These are phyloP conservation scores for Papilio protenor DNA, from an alignment of 2,888 invertebrate genomes.

Conservation along the genomic window DNA sequence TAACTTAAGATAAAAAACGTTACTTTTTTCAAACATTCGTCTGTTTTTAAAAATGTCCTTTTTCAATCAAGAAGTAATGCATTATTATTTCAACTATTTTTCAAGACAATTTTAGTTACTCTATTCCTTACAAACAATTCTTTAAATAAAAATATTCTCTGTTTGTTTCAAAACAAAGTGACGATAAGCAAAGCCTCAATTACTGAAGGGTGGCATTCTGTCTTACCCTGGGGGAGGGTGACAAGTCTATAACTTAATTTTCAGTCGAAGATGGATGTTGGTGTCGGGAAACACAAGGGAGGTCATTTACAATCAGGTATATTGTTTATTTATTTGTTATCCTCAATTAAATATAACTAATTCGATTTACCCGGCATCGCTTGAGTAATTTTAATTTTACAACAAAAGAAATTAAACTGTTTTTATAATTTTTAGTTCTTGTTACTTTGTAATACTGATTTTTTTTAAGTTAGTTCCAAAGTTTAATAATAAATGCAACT, in stretches of 20 bases:
- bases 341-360: not conserved
- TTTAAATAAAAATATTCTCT: not conserved
- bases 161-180: constrained; percentile 8
- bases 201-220: constrained; percentile 12
- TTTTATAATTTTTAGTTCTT: too few relatives aligned
- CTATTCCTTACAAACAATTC: not conserved
- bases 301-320: constrained; percentile 13
- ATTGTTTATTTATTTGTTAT: not conserved
- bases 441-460: too few relatives aligned
- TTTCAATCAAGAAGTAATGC: too few relatives aligned
- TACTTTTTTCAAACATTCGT: too few relatives aligned
- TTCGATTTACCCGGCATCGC: not conserved
- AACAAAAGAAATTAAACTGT: not conserved
- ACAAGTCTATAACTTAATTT: constrained; percentile 23
- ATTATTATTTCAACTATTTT: too few relatives aligned
- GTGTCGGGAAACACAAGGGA: not conserved
- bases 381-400: not conserved
- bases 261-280: constrained; percentile 20
- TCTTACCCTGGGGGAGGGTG: constrained; percentile 14
- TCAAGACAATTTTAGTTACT: not conserved
- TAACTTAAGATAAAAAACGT: too few relatives aligned
- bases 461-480: too few relatives aligned
- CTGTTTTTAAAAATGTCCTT: too few relatives aligned
- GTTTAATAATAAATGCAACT: too few relatives aligned
- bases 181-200: constrained; percentile 24